Base-by-base conservation (phyloP, 2,888 invertebrate species). In the Pinctada fucata region DNA sequence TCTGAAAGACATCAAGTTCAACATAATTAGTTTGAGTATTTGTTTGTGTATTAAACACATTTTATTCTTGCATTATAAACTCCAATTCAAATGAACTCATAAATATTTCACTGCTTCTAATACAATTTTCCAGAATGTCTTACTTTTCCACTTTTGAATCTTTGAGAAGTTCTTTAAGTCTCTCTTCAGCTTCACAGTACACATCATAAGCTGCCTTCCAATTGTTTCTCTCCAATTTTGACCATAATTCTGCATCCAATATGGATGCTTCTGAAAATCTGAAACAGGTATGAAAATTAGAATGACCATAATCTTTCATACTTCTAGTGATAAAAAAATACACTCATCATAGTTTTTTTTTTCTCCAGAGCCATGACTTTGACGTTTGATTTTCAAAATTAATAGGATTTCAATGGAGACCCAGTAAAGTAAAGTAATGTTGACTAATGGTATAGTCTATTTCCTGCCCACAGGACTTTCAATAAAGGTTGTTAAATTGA, bases 241-340 rank as follows among this genome's bases (percentile, higher is more conserved):
- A 86, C 10, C 90, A 84, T 5, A 93, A 81, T 47, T 92, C 91
- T 72, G 84, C 79, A 81, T 92, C 92, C 78, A 91, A 78, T 74
- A 91, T 89, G 79, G 91, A 82, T 63, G 88, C 91, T 72, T 82
- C 81, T 69, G 86, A 86, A 86, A 90, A 91, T 74, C 91, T 92
- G 70, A 8, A 51, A 74, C 63, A 31, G 31, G 31, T 31, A 31
- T 31, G 31, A 31, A 31, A 31, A 31, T 31, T 31, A 50, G 2
- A 73, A 47, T 13, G 49, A 52, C 45, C 3, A 31, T 31, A 31
- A 31, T 31, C 31, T 31, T 0, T 31, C 31, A 31, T 31, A 31
- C 31, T 31, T 31, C 31, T 1, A 31, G 0, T 31, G 31, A 31
- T 31, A 0, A 31, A 31, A 31, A 31, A 31, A 31, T 31, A 1